Conservation (phyloP, 2,113 vertebrate genomes). For the Petrocephalus microphthalmus region DNA sequence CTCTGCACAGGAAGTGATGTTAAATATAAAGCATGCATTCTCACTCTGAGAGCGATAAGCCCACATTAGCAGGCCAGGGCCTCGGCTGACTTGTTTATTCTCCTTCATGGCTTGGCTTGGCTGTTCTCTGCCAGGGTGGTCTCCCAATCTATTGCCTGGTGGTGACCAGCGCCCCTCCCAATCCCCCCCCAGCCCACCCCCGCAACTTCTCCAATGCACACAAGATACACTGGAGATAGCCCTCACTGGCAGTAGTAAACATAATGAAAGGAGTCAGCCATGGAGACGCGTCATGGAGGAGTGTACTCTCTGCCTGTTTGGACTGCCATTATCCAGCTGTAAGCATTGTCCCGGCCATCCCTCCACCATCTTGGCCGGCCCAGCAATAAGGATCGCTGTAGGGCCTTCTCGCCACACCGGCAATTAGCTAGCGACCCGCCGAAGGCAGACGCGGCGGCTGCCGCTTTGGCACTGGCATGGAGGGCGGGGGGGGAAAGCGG, state of each 20-base stretch:
- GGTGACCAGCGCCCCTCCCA: neutral
- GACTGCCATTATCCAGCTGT: neutral
- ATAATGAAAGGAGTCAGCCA: neutral
- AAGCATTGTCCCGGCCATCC: neutral
- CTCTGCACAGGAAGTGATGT: neutral
- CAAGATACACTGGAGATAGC: neutral
- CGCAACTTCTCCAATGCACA: neutral
- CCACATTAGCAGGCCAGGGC: neutral
- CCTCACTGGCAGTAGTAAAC: neutral
- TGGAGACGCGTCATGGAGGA: neutral
- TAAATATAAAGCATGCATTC: neutral
- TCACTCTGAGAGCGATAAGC: neutral
- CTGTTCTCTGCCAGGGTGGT: neutral
- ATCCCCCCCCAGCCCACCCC: neutral
- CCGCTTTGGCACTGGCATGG: neutral
- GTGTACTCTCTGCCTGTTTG: neutral
- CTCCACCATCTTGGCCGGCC: neutral
- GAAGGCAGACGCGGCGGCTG: neutral
- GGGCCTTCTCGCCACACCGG: neutral
- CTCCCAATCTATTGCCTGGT: neutral
- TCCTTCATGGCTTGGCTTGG: neutral
- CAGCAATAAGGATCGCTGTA: no score
- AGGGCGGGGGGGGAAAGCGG: slow-evolving; percentile 18
- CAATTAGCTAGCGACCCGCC: neutral
- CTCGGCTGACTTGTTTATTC: neutral